phyloP scores from a whole-genome alignment of 2,113 vertebrate genomes.

The Vulpes ferrilata region DNA sequence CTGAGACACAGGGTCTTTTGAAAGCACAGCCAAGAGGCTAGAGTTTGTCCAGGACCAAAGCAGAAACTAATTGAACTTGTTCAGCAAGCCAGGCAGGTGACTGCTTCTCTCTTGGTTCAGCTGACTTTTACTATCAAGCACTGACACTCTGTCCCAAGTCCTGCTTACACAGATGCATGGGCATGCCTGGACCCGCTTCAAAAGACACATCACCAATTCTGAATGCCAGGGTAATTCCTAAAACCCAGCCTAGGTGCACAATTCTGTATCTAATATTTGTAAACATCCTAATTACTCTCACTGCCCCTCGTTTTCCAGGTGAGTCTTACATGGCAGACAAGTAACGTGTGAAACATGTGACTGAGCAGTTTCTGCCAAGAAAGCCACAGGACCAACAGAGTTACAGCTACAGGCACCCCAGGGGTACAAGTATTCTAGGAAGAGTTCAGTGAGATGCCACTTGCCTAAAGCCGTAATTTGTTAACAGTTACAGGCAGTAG shows the following conservation, averaged over 20 bases:
- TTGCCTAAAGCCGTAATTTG: neutral
- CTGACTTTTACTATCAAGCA: neutral
- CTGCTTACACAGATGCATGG: neutral
- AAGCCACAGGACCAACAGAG: neutral
- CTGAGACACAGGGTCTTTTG: neutral
- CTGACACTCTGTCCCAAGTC: neutral
- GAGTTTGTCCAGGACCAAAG: neutral
- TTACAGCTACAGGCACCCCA: neutral
- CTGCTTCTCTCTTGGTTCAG: too few relatives aligned
- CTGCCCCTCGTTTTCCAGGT: neutral
- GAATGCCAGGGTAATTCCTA: neutral
- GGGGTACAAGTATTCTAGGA: rapidly evolving
- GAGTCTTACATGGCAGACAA: neutral
- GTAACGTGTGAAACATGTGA: rapidly evolving
- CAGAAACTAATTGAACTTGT: neutral
- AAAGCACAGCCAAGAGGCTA: neutral
- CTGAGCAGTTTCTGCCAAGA: neutral
- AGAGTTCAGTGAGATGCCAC: rapidly evolving
- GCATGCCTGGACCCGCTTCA: neutral
- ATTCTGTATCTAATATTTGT: rapidly evolving
- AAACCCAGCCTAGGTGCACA: neutral
- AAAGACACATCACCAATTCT: neutral
- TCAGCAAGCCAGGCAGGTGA: too few relatives aligned
- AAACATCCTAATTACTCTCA: neutral
- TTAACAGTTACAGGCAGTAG: neutral